Evolutionary conservation across 2,113 vertebrate genomes (phyloP).

Genomic region (Lepus europaeus): DNA sequence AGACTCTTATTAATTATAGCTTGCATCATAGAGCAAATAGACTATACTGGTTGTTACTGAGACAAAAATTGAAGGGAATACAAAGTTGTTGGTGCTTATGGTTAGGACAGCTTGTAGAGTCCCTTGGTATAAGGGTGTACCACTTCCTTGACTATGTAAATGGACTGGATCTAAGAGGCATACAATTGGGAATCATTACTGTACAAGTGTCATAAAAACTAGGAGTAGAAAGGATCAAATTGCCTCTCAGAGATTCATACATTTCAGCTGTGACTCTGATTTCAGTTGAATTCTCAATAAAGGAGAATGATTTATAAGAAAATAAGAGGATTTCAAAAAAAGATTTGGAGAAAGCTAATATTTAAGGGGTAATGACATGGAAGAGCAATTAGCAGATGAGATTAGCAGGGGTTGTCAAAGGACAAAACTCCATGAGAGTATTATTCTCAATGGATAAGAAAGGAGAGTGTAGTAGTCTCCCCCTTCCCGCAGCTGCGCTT

Average conservation of each 20-base stretch:
- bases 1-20: background rate
- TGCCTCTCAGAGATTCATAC: background rate
- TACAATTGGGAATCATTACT: background rate
- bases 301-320: slow-evolving; percentile 3
- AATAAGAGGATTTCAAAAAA: background rate
- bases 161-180: background rate
- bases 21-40: background rate
- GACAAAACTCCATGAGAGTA: background rate
- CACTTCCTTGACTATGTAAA: background rate
- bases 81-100: background rate
- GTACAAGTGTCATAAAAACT: background rate
- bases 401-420: background rate
- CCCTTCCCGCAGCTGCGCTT: background rate
- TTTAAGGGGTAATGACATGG: background rate
- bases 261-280: background rate
- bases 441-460: background rate
- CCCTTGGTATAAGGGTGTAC: background rate
- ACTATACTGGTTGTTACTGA: background rate
- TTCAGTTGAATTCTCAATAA: slow-evolving; percentile 8
- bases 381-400: background rate
- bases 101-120: background rate
- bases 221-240: background rate
- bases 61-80: background rate
- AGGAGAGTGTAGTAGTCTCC: background rate
- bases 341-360: background rate